Base-by-base conservation (phyloP, 2,113 vertebrate genomes). In the Micromys minutus region DNA sequence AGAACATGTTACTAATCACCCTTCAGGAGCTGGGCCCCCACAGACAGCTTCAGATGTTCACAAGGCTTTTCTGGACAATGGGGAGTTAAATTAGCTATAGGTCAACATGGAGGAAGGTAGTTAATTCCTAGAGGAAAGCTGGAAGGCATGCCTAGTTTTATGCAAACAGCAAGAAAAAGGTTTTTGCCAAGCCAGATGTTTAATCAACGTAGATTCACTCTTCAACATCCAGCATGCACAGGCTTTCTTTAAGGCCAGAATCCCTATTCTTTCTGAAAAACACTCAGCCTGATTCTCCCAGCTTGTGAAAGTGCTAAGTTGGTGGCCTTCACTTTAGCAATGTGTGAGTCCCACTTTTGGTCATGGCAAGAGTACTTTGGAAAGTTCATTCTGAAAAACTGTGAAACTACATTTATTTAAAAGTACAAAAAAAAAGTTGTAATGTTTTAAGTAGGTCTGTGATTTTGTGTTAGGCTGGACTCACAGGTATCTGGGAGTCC, bases 21-120 rank as follows among this genome's bases (percentile, higher is more conserved):
- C 87, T 80, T 90, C 50, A 93, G 50, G 90, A 97, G 83, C 24
- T 42, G 94, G 74, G 79, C 45, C 87, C 55, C 52, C 21, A 93
- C 36, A 95, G 89, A 90, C 39, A 59, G 83, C 89, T 90, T 97
- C 94, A 89, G 55, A 90, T 96, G 75, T 76, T 91, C 94, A 94
- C 76, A 74, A 89, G 59, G 16, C 80, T 86, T 94, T 87, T 91
- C 80, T 75, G 93, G 96, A 72, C 22, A 36, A 74, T 94, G 94
- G 81, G 88, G 61, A 93, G 90, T 96, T 39, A 94, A 96, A 95
- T 95, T 92, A 96, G 91, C 96, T 97, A 87, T 92, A 97, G 79
- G 42, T 94, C 95, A 96, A 97, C 69, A 8, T 61, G 42, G 61
- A 95, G 86, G 17, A 96, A 90, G 45, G 42, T 75, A 59, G n/a